Base-by-base conservation (phyloP, 2,113 vertebrate species). In the Conger conger region DNA sequence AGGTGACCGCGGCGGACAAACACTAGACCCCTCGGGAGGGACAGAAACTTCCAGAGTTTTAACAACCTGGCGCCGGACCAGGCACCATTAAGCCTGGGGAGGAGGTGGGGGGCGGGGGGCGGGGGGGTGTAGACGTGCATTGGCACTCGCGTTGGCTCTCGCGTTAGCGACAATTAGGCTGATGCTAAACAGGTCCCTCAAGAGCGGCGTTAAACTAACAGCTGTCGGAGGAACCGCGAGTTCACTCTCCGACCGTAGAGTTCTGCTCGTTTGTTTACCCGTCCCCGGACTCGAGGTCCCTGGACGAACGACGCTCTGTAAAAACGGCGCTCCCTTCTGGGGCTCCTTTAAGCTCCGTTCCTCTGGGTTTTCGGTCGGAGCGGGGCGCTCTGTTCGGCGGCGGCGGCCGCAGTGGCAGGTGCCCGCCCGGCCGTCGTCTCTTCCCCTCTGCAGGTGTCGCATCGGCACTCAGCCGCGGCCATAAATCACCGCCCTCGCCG, bases 401-500 rank as follows among this genome's bases (percentile, higher is more conserved):
- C n/a, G n/a, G n/a, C n/a, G n/a, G n/a, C n/a, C n/a, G n/a, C n/a
- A n/a, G n/a, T n/a, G n/a, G n/a, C n/a, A n/a, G n/a, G n/a, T n/a
- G n/a, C n/a, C n/a, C n/a, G n/a, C n/a, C 1, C 45, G 11, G 45
- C 45, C 11, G 45, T 63, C 57, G 18, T 9, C 8, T 5, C 20
- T 73, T 73, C 42, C 50, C 60, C 81, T 40, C 57, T 73, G 57
- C 35, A 73, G 81, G 54, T 30, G 81, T 13, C 57, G 57, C 57
- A 63, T 63, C 57, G 23, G 57, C 57, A 4, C 57, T 63, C 8
- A 68, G 37, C 54, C n/a, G 30, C 17, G 37, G 38, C 45, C n/a
- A 73, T 83, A 63, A 63, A 63, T 63, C 57, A 42, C 40, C 40
- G 82, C 50, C 68, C 82, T 4, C 45, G 82, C 73, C 30, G 42